Conservation (phyloP, 1,140 invertebrate genomes). For the Acromyrmex charruanus region DNA sequence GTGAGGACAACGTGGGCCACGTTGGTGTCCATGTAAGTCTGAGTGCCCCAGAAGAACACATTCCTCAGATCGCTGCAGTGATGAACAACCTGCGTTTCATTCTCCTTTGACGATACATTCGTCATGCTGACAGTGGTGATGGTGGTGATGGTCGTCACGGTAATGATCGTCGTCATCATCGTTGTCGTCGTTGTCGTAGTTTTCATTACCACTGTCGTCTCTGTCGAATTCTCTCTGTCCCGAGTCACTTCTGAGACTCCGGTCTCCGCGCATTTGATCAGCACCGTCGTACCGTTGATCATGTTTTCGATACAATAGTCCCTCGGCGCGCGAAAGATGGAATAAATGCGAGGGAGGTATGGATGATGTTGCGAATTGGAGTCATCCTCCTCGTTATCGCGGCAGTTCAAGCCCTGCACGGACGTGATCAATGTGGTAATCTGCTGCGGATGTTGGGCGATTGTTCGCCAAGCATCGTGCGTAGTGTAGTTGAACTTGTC, state of each 20-base stretch:
- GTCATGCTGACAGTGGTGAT: not conserved
- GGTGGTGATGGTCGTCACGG: conserved; percentile 35
- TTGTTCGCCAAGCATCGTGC: conserved; percentile 9
- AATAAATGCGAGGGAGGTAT: not conserved
- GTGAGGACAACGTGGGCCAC: conserved; percentile 79
- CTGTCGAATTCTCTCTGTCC: not conserved
- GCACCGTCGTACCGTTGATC: conserved; percentile 74
- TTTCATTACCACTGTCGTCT: conserved; percentile 4
- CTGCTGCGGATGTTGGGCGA: not conserved
- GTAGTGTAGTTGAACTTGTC: conserved; percentile 14
- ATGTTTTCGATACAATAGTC: conserved; percentile 71
- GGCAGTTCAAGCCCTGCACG: not conserved
- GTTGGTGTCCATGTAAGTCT: conserved; percentile 81
- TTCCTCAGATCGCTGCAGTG: conserved; percentile 38
- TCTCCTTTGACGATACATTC: not conserved
- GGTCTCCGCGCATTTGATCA: conserved; percentile 68
- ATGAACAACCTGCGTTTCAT: not conserved
- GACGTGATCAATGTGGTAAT: conserved; percentile 13
- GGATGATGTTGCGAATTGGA: no score
- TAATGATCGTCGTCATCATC: conserved; percentile 14
- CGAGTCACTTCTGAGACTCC: not conserved
- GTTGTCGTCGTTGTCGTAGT: conserved; percentile 9
- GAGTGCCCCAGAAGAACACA: conserved; percentile 79
- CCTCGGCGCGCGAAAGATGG: not conserved
- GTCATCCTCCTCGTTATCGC: not conserved